phyloP scores from a whole-genome alignment of 1,140 invertebrate genomes.

The Elymnias hypermnestra region DNA sequence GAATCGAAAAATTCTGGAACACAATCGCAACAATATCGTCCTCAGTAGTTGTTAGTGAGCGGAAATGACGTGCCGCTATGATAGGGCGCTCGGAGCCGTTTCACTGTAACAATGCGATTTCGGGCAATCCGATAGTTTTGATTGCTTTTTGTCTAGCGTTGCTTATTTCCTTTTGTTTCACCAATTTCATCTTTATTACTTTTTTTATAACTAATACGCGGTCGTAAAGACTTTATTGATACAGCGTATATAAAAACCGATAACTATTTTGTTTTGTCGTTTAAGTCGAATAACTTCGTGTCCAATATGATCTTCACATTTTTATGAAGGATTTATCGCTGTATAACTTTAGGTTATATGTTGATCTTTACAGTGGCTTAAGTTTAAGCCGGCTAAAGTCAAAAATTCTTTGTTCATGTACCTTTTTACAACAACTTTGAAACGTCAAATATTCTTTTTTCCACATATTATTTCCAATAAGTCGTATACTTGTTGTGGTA shows the following conservation, averaged over 20 bases:
- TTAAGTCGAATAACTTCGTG: background rate
- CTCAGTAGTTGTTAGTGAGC: constrained; percentile 47
- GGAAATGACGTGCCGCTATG: constrained; percentile 44
- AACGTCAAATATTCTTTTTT: no score
- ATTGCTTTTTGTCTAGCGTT: constrained; percentile 48
- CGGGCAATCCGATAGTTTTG: constrained; percentile 41
- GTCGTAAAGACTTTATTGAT: background rate
- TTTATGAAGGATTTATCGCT: no score
- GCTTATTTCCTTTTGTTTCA: constrained; percentile 15
- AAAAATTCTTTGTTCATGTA: no score
- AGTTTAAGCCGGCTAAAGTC: no score
- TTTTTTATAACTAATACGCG: background rate
- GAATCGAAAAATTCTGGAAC: background rate
- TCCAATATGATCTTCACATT: background rate
- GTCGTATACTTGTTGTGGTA: no score
- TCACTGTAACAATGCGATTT: constrained; percentile 43
- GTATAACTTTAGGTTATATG: no score
- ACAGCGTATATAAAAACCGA: background rate
- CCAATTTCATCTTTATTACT: background rate
- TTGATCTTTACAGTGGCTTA: no score
- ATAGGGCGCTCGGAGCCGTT: constrained; percentile 35
- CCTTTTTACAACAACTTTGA: no score
- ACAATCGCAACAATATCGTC: constrained; percentile 29
- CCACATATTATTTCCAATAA: no score
- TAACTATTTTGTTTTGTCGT: background rate